Evolutionary conservation across 2,797 vertebrate genomes (phyloP), one percentile per base, ranked within the genome.

Genomic region (Uromys caudimaculatus): DNA sequence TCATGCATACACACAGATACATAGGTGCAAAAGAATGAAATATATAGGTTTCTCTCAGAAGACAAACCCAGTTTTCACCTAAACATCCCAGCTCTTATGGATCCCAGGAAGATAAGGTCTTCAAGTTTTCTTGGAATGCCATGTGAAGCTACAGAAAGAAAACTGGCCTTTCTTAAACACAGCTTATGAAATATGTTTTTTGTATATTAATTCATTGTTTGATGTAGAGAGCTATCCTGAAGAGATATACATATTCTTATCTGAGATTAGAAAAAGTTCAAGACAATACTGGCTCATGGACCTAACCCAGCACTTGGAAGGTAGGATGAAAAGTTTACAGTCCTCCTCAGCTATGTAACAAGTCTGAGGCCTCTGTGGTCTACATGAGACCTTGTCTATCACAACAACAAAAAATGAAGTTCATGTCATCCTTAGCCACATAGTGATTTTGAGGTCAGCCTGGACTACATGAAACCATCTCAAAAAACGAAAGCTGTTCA

Each of bases 11-110:
- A 41, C 24, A 11, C 7, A 29, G 7, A 41, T 17, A 8, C 38
- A 19, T 44, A 9, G 32, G 21, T 21, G 41, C 62, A 85, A 95
- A 95, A 84, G 71, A 91, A 78, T 54, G n/a, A 92, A 90, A 94
- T 19, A 11, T 76, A 67, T 58, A 82, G 23, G 50, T 93, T 85
- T 84, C 44, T 73, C 86, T 41, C 29, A 89, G 19, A 84, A 52
- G 35, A 92, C 38, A 89, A 81, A 73, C 13, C 35, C 38, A 92
- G 38, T 23, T 77, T 95, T 93, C 50, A 78, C 19, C 67, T 85
- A 64, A 10, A 88, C n/a, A 86, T 54, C 27, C 64, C 91, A 89
- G 67, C 32, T 95, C 91, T 62, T 41, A 21, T 54, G 35, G n/a
- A 29, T 73, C 71, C n/a, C 90, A 83, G 23, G 54, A 93, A 97